Evolutionary conservation across 2,113 vertebrate species (phyloP).

Genomic region (Istiophorus platypterus): DNA sequence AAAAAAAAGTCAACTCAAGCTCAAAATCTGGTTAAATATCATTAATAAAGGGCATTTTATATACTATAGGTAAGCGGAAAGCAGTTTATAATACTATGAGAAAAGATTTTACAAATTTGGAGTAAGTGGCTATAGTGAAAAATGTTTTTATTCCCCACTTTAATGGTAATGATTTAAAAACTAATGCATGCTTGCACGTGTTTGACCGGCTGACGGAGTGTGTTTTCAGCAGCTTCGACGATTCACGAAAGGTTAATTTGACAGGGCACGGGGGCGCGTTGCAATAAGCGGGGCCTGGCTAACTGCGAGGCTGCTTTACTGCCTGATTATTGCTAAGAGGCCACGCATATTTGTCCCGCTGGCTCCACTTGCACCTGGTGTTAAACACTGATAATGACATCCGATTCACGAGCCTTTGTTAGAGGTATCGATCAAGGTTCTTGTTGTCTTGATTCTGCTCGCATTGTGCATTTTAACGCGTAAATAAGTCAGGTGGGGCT

Average conservation of each 20-base stretch:
- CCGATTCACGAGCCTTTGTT: neutral
- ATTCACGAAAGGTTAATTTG: neutral
- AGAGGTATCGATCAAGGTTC: neutral
- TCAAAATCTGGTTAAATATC: constrained; percentile 21
- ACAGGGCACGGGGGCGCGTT: neutral
- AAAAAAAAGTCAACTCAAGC: neutral
- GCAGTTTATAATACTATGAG: neutral
- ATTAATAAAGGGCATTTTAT: neutral
- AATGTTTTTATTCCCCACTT: neutral
- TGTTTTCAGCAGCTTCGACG: neutral
- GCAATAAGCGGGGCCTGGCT: neutral
- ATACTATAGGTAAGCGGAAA: neutral
- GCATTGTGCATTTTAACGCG: too few relatives aligned
- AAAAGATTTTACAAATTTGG: neutral
- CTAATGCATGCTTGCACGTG: neutral
- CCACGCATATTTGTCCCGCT: too few relatives aligned
- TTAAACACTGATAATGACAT: neutral
- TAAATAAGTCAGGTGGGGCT: too few relatives aligned
- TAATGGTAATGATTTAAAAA: neutral
- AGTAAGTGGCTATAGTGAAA: neutral
- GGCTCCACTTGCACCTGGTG: neutral
- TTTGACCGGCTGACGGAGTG: neutral
- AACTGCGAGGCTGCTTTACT: neutral
- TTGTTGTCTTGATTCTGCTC: neutral
- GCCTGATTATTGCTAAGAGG: neutral